Conservation (phyloP, 2,113 vertebrate species). For the Sinocyclocheilus anshuiensis region DNA sequence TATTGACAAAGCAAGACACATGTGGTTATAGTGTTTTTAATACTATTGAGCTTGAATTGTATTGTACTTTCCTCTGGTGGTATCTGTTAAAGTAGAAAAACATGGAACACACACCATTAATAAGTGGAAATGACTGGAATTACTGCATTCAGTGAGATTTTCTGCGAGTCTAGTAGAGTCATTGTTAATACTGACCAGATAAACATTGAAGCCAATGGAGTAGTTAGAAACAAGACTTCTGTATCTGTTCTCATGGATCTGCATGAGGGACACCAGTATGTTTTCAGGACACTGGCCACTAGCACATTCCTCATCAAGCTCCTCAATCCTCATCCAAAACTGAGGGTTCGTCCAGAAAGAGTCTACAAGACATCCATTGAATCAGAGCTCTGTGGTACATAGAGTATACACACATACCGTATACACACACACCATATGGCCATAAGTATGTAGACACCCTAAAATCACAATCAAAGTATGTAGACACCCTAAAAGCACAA, state of each 20-base stretch:
- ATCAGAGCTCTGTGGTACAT: not conserved
- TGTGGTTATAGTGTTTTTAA: not conserved
- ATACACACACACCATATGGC: not conserved
- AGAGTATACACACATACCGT: not conserved
- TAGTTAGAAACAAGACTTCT: conserved; percentile 55
- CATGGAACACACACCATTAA: conserved; percentile 5
- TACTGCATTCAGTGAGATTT: not conserved
- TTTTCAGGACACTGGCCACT: conserved; percentile 45
- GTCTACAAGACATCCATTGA: conserved; percentile 41
- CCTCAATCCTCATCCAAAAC: conserved; percentile 59
- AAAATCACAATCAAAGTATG: no score
- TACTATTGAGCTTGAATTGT: not conserved
- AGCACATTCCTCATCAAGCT: not conserved
- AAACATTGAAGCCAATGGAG: conserved; percentile 69
- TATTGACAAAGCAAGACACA: not conserved
- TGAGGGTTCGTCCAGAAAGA: conserved; percentile 74
- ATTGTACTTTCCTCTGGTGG: conserved; percentile 64
- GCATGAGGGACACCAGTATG: conserved; percentile 71
- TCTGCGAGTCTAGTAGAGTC: not conserved
- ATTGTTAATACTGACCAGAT: conserved; percentile 56
- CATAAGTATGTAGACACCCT: no score
- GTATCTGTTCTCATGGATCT: conserved; percentile 69
- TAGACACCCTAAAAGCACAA: not conserved
- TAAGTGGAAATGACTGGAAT: not conserved
- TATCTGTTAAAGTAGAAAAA: conserved; percentile 61